These are phyloP conservation scores for Mirounga angustirostris DNA, from an alignment of 2,113 vertebrate species.

Conservation along the genomic window DNA sequence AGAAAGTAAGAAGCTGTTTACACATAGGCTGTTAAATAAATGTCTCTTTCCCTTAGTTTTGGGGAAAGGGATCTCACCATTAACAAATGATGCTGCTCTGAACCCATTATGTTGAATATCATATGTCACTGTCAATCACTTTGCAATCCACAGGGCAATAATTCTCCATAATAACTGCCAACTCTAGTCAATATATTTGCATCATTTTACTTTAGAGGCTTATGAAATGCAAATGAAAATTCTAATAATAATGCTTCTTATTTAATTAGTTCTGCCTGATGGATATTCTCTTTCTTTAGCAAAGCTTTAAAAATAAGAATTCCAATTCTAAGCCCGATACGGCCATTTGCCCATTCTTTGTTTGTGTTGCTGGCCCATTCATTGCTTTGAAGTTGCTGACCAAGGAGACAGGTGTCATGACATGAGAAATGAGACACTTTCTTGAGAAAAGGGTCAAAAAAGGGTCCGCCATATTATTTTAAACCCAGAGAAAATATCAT, in stretches of 20 bases:
- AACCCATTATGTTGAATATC: constrained; percentile 46
- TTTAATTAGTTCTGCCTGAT: constrained; percentile 79
- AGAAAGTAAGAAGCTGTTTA: not conserved
- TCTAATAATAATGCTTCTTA: constrained; percentile 53
- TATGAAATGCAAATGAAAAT: constrained; percentile 77
- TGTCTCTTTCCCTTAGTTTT: constrained; percentile 46
- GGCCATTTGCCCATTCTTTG: constrained; percentile 52
- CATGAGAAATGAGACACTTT: not conserved
- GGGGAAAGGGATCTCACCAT: not conserved
- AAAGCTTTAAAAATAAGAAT: not conserved
- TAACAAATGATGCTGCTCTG: constrained; percentile 55
- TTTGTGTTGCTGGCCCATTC: not conserved
- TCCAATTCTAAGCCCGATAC: not conserved
- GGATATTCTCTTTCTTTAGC: constrained; percentile 34
- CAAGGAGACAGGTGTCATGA: constrained; percentile 26
- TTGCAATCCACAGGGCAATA: constrained; percentile 66
- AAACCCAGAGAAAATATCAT: constrained; percentile 52
- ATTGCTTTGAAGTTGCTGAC: constrained; percentile 61
- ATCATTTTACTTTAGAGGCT: constrained; percentile 70
- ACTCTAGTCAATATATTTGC: constrained; percentile 64
- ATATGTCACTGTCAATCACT: constrained; percentile 60
- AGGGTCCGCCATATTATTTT: constrained; percentile 62
- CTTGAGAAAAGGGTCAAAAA: constrained; percentile 24
- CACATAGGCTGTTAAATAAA: not conserved
- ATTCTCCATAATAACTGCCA: constrained; percentile 76